Evolutionary conservation across 2,113 vertebrate genomes (phyloP), one percentile per base, ranked within the genome.

Genomic region (Henicopernis longicauda): DNA sequence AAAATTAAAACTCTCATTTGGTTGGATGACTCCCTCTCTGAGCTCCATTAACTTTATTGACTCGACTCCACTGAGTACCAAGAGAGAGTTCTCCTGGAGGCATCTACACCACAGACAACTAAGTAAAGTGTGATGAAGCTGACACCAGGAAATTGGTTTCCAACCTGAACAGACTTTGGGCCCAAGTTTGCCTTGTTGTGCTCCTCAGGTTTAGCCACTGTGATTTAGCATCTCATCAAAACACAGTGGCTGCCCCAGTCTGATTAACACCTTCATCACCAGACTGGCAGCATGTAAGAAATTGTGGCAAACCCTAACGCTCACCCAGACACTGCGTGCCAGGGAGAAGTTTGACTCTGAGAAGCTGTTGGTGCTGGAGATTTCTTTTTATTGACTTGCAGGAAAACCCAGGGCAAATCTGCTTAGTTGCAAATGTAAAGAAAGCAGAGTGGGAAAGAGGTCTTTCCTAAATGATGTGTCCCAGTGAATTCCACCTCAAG

Each of bases 41-140:
- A 94, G 93, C 89, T 89, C 89, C 89, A 87, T 87, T 93, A 89
- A 84, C 57, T 96, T 96, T 94, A 92, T 87, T 79, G 89, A 93
- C 81, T 96, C 4, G 0, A 71, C 81, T 93, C 71, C 22, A 61
- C 23, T 0, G 1, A 91, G 86, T 45, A n/a, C 44, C 4, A 12
- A 47, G 44, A 91, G 38, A 87, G 66, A 85, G 31, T 31, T 92
- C 45, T 77, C 19, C 81, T 40, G 59, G 31, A 82, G 63, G 11
- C n/a, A 29, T 7, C 32, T 27, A 4, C 29, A n/a, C 25, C 10
- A 6, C 7, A 42, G 66, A 65, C 0, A 0, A 38, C 8, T 34
- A 26, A 27, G 26, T 16, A 6, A 7, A 8, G 11, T 34, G 11
- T 26, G 62, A 45, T 34, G 57, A 59, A 81, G 32, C n/a, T 3